Conservation (phyloP, 2,888 invertebrate genomes). For the Osedax frankpressi region DNA sequence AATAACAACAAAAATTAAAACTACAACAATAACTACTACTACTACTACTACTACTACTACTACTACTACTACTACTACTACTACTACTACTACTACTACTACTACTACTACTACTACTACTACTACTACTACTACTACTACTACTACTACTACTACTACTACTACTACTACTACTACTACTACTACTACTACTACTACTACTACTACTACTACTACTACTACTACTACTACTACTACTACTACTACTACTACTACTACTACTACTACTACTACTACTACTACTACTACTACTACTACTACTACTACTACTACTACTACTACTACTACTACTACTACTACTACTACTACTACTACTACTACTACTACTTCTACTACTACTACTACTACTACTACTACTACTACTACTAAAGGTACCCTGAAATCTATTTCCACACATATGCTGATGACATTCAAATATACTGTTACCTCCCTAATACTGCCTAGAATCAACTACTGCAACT, state of each 20-base stretch:
- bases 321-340: slow-evolving; percentile 18
- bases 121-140: slow-evolving; percentile 19
- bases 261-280: slow-evolving; percentile 19
- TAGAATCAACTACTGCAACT: no score
- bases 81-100: slow-evolving; percentile 19
- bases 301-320: slow-evolving; percentile 15
- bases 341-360: slow-evolving; percentile 8
- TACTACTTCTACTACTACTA: neutral
- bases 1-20: no score
- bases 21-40: no score
- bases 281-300: slow-evolving; percentile 19
- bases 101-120: slow-evolving; percentile 19
- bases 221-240: slow-evolving; percentile 19
- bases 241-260: slow-evolving; percentile 19
- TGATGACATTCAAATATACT: no score
- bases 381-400: neutral
- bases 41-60: no score
- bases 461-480: no score
- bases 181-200: slow-evolving; percentile 19
- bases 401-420: no score
- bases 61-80: slow-evolving; percentile 2
- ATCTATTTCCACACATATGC: no score
- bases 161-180: slow-evolving; percentile 19
- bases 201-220: slow-evolving; percentile 19
- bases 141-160: slow-evolving; percentile 19